Evolutionary conservation across 2,113 vertebrate genomes (phyloP).

Genomic region (Bungarus multicinctus): DNA sequence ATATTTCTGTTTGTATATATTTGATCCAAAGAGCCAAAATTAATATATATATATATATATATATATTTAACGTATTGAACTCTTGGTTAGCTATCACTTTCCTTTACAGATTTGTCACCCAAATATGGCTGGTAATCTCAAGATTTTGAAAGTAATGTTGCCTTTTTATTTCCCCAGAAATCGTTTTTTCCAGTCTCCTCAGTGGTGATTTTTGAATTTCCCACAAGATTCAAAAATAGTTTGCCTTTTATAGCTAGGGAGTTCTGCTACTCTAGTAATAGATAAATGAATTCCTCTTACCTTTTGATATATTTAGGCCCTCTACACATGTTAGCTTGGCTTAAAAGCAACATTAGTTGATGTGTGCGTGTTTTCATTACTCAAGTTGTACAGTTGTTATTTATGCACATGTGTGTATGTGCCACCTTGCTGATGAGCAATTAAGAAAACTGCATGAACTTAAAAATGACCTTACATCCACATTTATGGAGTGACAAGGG

Average conservation of each 20-base stretch:
- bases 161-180: not conserved
- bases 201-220: not conserved
- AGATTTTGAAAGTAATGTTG: not conserved
- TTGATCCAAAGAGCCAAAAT: not conserved
- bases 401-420: not conserved
- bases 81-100: not conserved
- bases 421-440: not conserved
- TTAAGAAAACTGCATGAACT: not conserved
- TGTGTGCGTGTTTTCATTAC: not conserved
- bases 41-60: not conserved
- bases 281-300: not conserved
- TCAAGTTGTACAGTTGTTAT: not conserved
- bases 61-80: not conserved
- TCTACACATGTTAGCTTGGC: not conserved
- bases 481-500: not conserved
- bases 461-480: not conserved
- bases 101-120: not conserved
- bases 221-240: not conserved
- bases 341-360: not conserved
- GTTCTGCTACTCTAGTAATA: not conserved
- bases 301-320: not conserved
- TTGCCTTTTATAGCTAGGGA: not conserved
- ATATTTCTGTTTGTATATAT: not conserved
- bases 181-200: not conserved
- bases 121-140: not conserved